These are phyloP conservation scores for Cyaniris semiargus DNA, from an alignment of 2,888 invertebrate genomes.

Conservation along the genomic window DNA sequence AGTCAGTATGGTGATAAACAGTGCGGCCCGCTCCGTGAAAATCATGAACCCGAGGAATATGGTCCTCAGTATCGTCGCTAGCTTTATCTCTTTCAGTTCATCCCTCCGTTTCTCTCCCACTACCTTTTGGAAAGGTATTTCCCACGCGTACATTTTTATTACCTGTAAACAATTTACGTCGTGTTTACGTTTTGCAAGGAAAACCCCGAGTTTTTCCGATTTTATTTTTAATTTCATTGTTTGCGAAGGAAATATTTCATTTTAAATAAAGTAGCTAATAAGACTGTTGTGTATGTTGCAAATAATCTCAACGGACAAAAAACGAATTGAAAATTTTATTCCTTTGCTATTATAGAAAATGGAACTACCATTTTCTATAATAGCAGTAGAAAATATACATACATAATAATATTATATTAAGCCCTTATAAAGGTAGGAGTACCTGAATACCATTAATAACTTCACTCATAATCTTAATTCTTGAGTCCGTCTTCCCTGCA, in stretches of 20 bases:
- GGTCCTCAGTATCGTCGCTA: conserved; percentile 83
- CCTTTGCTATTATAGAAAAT: too few relatives aligned
- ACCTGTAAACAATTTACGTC: conserved; percentile 76
- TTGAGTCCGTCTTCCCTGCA: conserved; percentile 91
- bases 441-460: conserved; percentile 95
- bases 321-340: neutral
- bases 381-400: neutral
- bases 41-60: conserved; percentile 87
- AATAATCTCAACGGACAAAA: neutral
- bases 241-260: neutral
- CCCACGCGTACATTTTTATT: conserved; percentile 98
- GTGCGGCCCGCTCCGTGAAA: conserved; percentile 89
- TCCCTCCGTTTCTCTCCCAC: conserved; percentile 85
- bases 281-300: neutral
- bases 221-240: neutral
- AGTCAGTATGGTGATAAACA: conserved; percentile 87
- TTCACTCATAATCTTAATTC: conserved; percentile 96
- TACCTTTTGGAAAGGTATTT: conserved; percentile 91
- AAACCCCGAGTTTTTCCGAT: neutral
- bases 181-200: neutral
- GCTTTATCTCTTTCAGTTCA: conserved; percentile 77
- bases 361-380: neutral
- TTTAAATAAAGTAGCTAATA: neutral
- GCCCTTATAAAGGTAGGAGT: conserved; percentile 42
- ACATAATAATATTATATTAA: too few relatives aligned